A percentile compares a stretch with the other conserved stretches of the same genome.
Conservation (phyloP, 1,140 invertebrate species). For the Drosophila sturtevanti region DNA sequence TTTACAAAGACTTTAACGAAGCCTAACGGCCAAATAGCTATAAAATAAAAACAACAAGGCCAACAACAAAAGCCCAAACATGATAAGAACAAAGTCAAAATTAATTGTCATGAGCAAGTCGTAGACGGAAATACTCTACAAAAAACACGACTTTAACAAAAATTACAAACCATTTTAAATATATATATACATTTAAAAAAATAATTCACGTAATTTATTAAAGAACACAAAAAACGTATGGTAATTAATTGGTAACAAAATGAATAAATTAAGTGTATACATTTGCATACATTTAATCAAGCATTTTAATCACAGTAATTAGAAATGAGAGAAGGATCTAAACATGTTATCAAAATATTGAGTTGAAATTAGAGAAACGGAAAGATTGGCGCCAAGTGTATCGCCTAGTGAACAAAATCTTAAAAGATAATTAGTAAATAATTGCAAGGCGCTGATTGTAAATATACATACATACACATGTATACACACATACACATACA, state of each 20-base stretch:
- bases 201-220: too few species aligned
- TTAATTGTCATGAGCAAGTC: not conserved
- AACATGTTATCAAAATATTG: too few species aligned
- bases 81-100: conserved; percentile 12
- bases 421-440: conserved; percentile 54
- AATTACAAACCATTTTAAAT: not conserved
- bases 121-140: not conserved
- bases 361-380: not conserved
- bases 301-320: too few species aligned
- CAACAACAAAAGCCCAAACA: conserved; percentile 2
- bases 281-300: not conserved
- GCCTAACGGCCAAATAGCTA: conserved; percentile 17
- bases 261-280: too few species aligned
- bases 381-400: conserved; percentile 28
- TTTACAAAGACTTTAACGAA: conserved; percentile 34
- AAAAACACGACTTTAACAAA: not conserved
- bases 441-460: conserved; percentile 50
- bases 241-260: too few species aligned
- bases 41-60: conserved; percentile 1
- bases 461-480: conserved; percentile 1
- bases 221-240: too few species aligned
- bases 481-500: not conserved
- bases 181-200: too few species aligned
- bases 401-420: conserved; percentile 43
- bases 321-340: too few species aligned